Conservation (phyloP, 92 coral and sea anemone genomes). For the Heliopora coerulea region DNA sequence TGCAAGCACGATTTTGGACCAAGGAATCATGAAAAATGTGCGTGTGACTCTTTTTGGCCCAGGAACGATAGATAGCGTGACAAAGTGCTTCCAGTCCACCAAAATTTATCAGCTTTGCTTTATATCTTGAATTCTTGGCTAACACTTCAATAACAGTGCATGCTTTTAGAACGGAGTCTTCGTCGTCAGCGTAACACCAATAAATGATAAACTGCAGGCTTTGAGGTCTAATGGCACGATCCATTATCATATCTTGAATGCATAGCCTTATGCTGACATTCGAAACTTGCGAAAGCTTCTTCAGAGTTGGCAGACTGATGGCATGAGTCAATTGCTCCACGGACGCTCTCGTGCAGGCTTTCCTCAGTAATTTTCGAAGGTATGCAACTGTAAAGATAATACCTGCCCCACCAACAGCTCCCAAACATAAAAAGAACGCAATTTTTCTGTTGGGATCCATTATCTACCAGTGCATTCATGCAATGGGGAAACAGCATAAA, state of each 20-base stretch:
- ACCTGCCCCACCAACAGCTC: slow-evolving; percentile 60
- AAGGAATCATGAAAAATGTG: slow-evolving; percentile 62
- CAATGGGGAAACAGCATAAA: neutral
- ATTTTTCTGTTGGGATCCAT: slow-evolving; percentile 26
- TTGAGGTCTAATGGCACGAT: slow-evolving; percentile 69
- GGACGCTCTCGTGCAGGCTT: slow-evolving; percentile 71
- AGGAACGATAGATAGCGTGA: slow-evolving; percentile 67
- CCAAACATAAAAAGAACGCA: slow-evolving; percentile 3
- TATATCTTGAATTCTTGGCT: slow-evolving; percentile 62
- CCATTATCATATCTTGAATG: slow-evolving; percentile 73
- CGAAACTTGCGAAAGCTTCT: slow-evolving; percentile 71
- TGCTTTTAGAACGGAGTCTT: slow-evolving; percentile 74
- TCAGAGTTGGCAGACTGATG: slow-evolving; percentile 72
- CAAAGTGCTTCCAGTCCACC: slow-evolving; percentile 75
- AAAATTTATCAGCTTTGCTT: slow-evolving; percentile 53
- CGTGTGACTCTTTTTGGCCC: slow-evolving; percentile 58
- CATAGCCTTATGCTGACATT: slow-evolving; percentile 73
- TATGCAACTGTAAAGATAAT: slow-evolving; percentile 68
- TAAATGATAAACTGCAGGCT: slow-evolving; percentile 67
- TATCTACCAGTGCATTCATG: too few relatives aligned
- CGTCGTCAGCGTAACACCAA: slow-evolving; percentile 65
- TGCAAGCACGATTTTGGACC: slow-evolving; percentile 65
- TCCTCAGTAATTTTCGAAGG: slow-evolving; percentile 66
- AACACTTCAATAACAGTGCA: slow-evolving; percentile 72
- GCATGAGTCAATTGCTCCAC: slow-evolving; percentile 68